Base-by-base conservation (phyloP, 2,888 invertebrate species). In the Epinotia demarniana region DNA sequence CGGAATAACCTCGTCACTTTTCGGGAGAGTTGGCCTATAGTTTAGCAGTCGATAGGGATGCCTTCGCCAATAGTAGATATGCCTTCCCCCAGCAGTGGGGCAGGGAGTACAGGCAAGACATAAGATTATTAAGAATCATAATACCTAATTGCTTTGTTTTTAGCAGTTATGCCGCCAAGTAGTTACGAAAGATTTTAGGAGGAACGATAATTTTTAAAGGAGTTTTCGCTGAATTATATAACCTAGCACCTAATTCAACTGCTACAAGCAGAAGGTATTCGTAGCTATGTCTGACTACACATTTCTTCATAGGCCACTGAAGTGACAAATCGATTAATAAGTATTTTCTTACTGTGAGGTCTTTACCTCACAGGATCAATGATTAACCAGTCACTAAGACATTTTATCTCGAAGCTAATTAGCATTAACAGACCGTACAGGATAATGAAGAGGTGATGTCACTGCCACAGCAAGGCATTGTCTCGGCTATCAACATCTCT, bases 301-400 rank as follows among this genome's bases (percentile, higher is more conserved):
- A 13, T 46, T 0, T 13, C 16, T 53, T n/a, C 0, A 8, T 53
- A 16, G 16, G 8, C 53, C 53, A n/a, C 53, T 53, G n/a, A 53
- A 53, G 8, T n/a, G n/a, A n/a, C 53, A 13, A 53, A 53, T 53
- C 53, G 13, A 53, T 53, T 4, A n/a, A 53, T 53, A n/a, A 39
- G 33, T 33, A 33, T 33, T 33, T 33, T 33, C 39, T 39, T 39
- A 39, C 39, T 39, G 39, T 39, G 39, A 39, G 39, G 39, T 39
- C 39, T 39, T 39, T 39, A 53, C 53, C 53, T 53, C 53, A 53
- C 53, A 53, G 53, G 53, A 53, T 53, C 53, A 53, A 53, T 53
- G 53, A 8, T 53, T 67, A 13, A 39, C 33, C 39, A 57, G 13
- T 67, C 53, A 53, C n/a, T n/a, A 53, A 53, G n/a, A 53, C 16